Conservation (phyloP, 2,888 invertebrate species). For the Parnassius orleans region DNA sequence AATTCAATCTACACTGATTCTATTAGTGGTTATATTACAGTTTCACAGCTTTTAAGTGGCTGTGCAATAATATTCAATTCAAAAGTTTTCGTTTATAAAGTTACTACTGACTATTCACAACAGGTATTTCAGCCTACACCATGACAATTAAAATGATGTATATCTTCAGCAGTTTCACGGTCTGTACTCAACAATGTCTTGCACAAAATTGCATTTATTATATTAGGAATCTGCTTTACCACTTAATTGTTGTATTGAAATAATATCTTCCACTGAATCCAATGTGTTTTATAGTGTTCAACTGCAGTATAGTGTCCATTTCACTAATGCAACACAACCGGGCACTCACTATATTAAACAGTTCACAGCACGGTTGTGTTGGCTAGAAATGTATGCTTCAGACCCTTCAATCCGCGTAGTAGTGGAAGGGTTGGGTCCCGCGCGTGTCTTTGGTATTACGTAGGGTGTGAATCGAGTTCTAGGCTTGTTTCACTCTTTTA, state of each 20-base stretch:
- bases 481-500: slow-evolving; percentile 83
- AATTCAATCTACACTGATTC: not conserved
- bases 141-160: not conserved
- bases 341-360: slow-evolving; percentile 8
- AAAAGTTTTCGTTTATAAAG: not conserved
- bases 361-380: not conserved
- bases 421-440: slow-evolving; percentile 35
- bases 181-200: not conserved
- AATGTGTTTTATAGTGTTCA: not conserved
- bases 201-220: not conserved
- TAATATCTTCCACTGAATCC: not conserved
- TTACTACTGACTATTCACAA: not conserved
- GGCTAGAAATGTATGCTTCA: not conserved
- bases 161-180: not conserved
- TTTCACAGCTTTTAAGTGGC: not conserved
- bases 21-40: not conserved
- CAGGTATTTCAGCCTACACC: not conserved
- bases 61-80: not conserved
- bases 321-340: slow-evolving; percentile 3
- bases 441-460: slow-evolving; percentile 62
- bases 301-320: slow-evolving; percentile 3
- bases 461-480: slow-evolving; percentile 37
- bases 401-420: slow-evolving; percentile 34
- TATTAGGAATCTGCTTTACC: not conserved
- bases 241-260: slow-evolving; percentile 1